Evolutionary conservation across 2,113 vertebrate species (phyloP).

Genomic region (Oceanodroma tethys): DNA sequence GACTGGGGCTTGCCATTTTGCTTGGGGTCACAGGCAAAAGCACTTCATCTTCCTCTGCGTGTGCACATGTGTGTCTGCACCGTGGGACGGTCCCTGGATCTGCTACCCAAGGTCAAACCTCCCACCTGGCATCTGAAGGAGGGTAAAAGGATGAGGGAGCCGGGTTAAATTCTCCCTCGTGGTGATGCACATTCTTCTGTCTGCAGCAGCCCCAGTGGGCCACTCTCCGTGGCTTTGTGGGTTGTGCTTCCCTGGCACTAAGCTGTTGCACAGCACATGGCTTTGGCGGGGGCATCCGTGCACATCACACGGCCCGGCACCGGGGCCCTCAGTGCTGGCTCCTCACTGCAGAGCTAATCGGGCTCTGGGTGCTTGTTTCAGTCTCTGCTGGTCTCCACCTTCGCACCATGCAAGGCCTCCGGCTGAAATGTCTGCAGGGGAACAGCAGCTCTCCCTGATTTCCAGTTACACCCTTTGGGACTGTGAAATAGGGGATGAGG

Average conservation of each 20-base stretch:
- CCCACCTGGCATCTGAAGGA: background rate
- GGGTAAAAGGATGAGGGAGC: background rate
- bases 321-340: background rate
- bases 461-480: background rate
- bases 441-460: background rate
- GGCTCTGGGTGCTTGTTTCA: background rate
- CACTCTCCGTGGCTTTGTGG: background rate
- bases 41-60: background rate
- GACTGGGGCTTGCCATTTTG: background rate
- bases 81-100: background rate
- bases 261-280: background rate
- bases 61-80: background rate
- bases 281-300: background rate
- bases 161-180: background rate
- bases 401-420: background rate
- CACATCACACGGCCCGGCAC: background rate
- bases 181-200: background rate
- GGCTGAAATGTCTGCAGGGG: background rate
- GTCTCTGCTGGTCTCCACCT: background rate
- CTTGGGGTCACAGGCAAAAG: background rate
- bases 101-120: slow-evolving; percentile 28
- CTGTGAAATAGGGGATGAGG: background rate
- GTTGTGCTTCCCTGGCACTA: fast-evolving
- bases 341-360: background rate
- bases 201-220: background rate